A percentile compares a stretch with the other conserved stretches of the same genome.
phyloP scores from a whole-genome alignment of 53 echinoderm and acorn worm species.

The Arbacia lixula region DNA sequence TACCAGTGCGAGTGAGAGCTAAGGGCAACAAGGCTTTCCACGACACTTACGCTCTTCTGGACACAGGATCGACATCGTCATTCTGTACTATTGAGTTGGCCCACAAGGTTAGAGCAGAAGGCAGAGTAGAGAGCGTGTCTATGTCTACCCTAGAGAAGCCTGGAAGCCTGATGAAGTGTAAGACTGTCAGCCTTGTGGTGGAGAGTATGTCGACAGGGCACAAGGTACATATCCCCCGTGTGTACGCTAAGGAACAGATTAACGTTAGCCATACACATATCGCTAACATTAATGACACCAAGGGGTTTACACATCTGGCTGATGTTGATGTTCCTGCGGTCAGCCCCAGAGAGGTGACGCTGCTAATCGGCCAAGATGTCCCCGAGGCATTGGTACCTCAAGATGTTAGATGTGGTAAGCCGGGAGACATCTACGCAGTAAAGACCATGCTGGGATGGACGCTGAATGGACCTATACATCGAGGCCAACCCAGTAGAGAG shows the following conservation, averaged over 20 bases:
- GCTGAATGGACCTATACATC: constrained; percentile 65
- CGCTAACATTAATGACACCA: no score
- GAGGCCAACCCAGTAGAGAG: background rate
- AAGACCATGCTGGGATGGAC: constrained; percentile 66
- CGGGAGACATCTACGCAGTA: constrained; percentile 60
- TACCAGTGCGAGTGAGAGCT: background rate
- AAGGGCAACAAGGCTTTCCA: no score
- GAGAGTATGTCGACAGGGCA: no score
- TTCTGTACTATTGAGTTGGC: constrained; percentile 48
- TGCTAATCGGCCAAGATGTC: constrained; percentile 74
- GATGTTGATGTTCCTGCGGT: background rate
- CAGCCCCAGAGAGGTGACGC: constrained; percentile 17
- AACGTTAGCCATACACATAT: no score
- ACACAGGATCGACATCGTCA: constrained; percentile 62
- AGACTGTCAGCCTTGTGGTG: constrained; percentile 41
- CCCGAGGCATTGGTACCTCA: constrained; percentile 63
- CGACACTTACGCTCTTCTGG: constrained; percentile 57
- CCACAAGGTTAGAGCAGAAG: constrained; percentile 12
- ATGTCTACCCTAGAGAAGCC: constrained; percentile 46
- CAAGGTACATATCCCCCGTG: no score
- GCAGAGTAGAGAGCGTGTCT: background rate
- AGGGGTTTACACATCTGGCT: background rate
- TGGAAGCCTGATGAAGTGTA: no score
- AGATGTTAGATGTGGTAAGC: constrained; percentile 51
- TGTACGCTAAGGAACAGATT: no score